Evolutionary conservation across 2,113 vertebrate genomes (phyloP).

Genomic region (Callaeas wilsoni): DNA sequence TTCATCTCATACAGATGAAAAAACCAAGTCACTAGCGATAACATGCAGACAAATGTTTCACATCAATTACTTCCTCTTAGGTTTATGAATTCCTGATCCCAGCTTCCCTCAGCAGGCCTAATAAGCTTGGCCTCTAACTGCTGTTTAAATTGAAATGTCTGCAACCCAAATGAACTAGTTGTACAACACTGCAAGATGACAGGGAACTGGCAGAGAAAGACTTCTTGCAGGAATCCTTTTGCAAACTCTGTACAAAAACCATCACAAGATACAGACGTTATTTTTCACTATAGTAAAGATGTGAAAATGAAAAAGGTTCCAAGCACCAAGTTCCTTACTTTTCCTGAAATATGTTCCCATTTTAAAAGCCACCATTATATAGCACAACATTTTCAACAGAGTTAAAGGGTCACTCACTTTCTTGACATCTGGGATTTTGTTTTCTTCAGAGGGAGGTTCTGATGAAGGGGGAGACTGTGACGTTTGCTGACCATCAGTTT

Average conservation of each 20-base stretch:
- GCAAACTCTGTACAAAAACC: background rate
- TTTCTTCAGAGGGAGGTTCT: slow-evolving; percentile 80
- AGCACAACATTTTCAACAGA: slow-evolving; percentile 61
- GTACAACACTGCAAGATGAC: background rate
- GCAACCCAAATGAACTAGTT: background rate
- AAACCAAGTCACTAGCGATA: background rate
- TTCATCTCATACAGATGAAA: background rate
- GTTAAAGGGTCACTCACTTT: slow-evolving; percentile 81
- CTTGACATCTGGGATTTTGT: slow-evolving; percentile 77
- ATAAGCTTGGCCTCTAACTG: background rate
- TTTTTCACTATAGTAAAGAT: background rate
- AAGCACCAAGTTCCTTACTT: background rate
- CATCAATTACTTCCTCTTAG: background rate
- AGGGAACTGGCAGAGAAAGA: background rate
- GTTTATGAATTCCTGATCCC: background rate
- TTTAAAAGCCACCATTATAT: background rate
- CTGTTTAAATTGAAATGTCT: background rate
- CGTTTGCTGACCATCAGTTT: slow-evolving; percentile 79
- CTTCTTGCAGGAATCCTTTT: background rate
- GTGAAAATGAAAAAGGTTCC: background rate
- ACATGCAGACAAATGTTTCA: background rate
- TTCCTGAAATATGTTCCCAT: background rate
- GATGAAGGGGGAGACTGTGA: slow-evolving; percentile 78
- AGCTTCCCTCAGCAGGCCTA: background rate
- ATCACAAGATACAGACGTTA: background rate